Conservation (phyloP, 1,140 invertebrate species). For the Monomorium pharaonis region DNA sequence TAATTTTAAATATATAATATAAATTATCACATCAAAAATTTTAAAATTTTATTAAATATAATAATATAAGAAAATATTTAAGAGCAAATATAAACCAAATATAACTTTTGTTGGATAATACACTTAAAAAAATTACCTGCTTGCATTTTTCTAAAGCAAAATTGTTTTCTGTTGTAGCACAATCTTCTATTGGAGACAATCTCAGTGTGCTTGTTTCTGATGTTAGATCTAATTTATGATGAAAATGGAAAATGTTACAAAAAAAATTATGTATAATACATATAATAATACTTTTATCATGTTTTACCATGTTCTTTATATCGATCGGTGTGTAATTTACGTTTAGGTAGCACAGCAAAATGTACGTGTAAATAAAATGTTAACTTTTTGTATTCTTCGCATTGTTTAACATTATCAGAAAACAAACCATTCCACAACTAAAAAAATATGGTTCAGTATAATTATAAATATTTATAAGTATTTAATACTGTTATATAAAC, state of each 20-base stretch:
- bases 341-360: constrained; percentile 72
- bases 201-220: neutral
- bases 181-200: neutral
- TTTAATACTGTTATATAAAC: neutral
- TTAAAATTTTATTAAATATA: neutral
- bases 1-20: neutral
- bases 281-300: constrained; percentile 8
- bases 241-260: constrained; percentile 1
- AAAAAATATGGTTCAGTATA: constrained; percentile 16
- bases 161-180: no score
- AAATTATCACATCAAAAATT: constrained; percentile 13
- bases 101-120: neutral
- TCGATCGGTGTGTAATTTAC: constrained; percentile 44
- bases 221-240: constrained; percentile 22
- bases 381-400: constrained; percentile 68
- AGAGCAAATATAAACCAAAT: neutral
- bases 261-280: neutral
- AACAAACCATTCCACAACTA: constrained; percentile 71
- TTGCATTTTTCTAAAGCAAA: constrained; percentile 3
- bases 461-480: neutral
- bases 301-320: constrained; percentile 49
- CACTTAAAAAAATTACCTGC: constrained; percentile 41
- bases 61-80: constrained; percentile 6
- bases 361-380: constrained; percentile 74
- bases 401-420: constrained; percentile 62